Conservation (phyloP, 2,888 invertebrate species). For the Aplocera efformata region DNA sequence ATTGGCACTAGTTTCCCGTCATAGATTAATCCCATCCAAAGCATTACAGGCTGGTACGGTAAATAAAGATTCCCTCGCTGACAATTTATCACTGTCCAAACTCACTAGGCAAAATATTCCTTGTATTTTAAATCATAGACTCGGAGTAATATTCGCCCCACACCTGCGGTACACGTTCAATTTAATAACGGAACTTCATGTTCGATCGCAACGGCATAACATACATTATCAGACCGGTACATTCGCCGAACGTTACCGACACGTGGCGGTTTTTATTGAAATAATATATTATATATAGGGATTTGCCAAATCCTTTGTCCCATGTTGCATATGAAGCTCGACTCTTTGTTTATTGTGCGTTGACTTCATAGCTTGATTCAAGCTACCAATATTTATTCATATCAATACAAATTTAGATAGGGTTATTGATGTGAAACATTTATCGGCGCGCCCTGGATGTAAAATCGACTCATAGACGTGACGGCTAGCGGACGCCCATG, state of each 20-base stretch:
- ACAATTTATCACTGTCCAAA: slow-evolving; percentile 9
- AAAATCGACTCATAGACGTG: too few relatives aligned
- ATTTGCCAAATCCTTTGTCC: too few relatives aligned
- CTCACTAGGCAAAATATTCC: slow-evolving; percentile 5
- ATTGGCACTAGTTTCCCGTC: too few relatives aligned
- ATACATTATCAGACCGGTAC: slow-evolving; percentile 27
- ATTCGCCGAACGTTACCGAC: slow-evolving; percentile 20
- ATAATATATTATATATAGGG: slow-evolving; percentile 6
- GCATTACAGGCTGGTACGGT: too few relatives aligned
- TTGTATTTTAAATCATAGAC: slow-evolving; percentile 11
- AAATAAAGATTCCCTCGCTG: neutral
- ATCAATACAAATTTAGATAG: too few relatives aligned
- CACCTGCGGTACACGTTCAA: slow-evolving; percentile 62
- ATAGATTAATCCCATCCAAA: too few relatives aligned
- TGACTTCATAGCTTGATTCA: too few relatives aligned
- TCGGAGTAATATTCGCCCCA: slow-evolving; percentile 21
- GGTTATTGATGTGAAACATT: too few relatives aligned
- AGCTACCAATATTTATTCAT: too few relatives aligned
- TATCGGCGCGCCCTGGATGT: too few relatives aligned
- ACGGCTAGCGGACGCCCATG: too few relatives aligned
- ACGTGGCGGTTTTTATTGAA: slow-evolving; percentile 26
- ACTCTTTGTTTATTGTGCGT: too few relatives aligned
- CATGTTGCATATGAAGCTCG: neutral
- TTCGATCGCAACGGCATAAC: slow-evolving; percentile 47
- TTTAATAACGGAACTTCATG: slow-evolving; percentile 67